Evolutionary conservation across 1,140 invertebrate genomes (phyloP), one percentile per base, ranked within the genome.

Genomic region (Lanistes nyassanus): DNA sequence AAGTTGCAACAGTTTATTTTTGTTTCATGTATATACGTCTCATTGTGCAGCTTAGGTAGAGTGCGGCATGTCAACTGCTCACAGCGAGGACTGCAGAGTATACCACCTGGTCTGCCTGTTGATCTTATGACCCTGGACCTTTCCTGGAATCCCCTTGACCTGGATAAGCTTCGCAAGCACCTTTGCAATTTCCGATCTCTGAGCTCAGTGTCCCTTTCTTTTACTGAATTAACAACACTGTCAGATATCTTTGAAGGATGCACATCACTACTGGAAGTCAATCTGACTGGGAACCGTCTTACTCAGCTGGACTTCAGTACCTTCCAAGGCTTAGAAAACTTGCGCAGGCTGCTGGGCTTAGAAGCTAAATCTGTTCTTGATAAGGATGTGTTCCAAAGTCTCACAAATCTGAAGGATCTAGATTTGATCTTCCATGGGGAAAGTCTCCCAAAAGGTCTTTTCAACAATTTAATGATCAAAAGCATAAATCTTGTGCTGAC

Each of bases 61-160:
- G 21, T 76, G 21, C 67, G 69, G 36, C 34, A 26, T 29, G 76
- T 77, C 19, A 72, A 77, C 64, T 77, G 76, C 47, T 77, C 76
- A 2, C 19, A 66, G 29, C 62, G 64, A 36, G 60, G 70, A 29
- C 47, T 77, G 47, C 19, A 23, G 19, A 39, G 4, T 16, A 53
- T 77, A 23, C 76, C 76, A 9, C 6, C 29, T 19, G 39, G 31
- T 37, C 65, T 77, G n/a, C 71, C 71, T n/a, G 26, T 23, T 36
- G 71, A 77, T 60, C 53, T 77, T 26, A 69, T 56, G 51, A 51
- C 53, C 47, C 53, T 77, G 53, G 70, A 77, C 34, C 62, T 77
- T 16, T 77, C 70, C 23, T 56, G 71, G 42, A 77, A 77, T 58
- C 53, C 71, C 1, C 55, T 77, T 29, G 64, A 77, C n/a, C 21